Evolutionary conservation across 2,888 invertebrate species (phyloP).

Genomic region (Tipula lateralis): DNA sequence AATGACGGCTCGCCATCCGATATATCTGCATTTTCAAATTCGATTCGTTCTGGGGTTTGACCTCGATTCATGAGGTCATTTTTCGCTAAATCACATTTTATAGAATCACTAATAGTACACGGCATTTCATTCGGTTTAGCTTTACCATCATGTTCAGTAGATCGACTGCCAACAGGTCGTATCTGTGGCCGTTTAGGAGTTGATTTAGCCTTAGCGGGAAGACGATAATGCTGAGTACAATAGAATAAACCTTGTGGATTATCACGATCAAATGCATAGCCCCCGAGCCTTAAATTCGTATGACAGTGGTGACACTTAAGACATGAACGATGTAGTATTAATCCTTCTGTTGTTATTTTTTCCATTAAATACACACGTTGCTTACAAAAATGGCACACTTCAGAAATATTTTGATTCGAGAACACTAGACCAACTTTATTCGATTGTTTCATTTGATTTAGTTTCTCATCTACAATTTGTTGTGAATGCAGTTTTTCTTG

Average conservation of each 20-base stretch:
- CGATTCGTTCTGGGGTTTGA: constrained; percentile 72
- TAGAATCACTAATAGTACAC: not conserved
- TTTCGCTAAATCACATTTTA: constrained; percentile 41
- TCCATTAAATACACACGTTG: constrained; percentile 93
- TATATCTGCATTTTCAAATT: constrained; percentile 69
- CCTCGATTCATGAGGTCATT: constrained; percentile 49
- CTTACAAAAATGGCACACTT: constrained; percentile 82
- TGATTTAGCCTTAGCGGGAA: constrained; percentile 54
- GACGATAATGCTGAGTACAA: constrained; percentile 68
- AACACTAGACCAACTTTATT: constrained; percentile 57
- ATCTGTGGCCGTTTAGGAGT: constrained; percentile 27
- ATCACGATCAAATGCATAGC: constrained; percentile 67
- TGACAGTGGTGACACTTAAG: constrained; percentile 92
- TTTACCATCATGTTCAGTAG: constrained; percentile 37
- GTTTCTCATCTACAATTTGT: constrained; percentile 4
- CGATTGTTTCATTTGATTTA: constrained; percentile 46
- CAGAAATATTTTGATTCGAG: constrained; percentile 63
- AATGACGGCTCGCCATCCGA: constrained; percentile 60
- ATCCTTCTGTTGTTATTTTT: constrained; percentile 80
- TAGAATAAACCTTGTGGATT: constrained; percentile 65
- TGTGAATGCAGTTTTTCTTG: constrained; percentile 33
- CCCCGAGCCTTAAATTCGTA: constrained; percentile 71
- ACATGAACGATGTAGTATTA: constrained; percentile 87
- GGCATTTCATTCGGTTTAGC: constrained; percentile 50
- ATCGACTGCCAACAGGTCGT: constrained; percentile 34